Evolutionary conservation across 2,113 vertebrate species (phyloP).

Genomic region (Dipodomys ordii): DNA sequence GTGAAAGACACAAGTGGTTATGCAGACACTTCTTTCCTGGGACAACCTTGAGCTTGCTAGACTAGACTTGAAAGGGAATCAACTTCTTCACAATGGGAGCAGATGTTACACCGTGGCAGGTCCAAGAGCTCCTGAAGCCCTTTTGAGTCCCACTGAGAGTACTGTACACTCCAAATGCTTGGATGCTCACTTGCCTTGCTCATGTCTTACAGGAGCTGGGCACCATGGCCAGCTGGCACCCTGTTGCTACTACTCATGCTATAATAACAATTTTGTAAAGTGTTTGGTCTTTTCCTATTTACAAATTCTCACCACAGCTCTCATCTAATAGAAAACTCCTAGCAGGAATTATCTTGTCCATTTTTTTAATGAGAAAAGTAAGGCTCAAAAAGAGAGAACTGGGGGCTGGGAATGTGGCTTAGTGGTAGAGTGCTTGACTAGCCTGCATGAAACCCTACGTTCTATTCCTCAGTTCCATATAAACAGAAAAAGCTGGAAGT

Average conservation of each 20-base stretch:
- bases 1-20: background rate
- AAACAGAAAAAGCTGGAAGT: too few species aligned
- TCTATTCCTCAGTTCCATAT: too few species aligned
- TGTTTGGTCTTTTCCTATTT: slow-evolving; percentile 30
- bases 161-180: background rate
- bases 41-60: background rate
- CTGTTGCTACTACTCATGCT: background rate
- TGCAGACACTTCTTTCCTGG: background rate
- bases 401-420: too few species aligned
- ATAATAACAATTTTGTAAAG: slow-evolving; percentile 33
- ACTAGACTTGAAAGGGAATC: background rate
- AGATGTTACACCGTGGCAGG: background rate
- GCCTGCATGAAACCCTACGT: too few species aligned
- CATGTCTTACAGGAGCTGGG: background rate
- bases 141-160: background rate
- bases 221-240: background rate
- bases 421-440: too few species aligned
- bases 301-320: background rate
- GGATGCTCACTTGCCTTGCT: background rate
- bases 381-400: background rate
- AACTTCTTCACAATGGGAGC: background rate
- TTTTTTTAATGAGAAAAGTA: slow-evolving; percentile 29
- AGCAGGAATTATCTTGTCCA: background rate
- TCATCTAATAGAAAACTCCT: background rate
- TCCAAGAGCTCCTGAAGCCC: background rate